Evolutionary conservation across 1,140 invertebrate species (phyloP), one percentile per base, ranked within the genome.

Genomic region (Bombus consobrinus): DNA sequence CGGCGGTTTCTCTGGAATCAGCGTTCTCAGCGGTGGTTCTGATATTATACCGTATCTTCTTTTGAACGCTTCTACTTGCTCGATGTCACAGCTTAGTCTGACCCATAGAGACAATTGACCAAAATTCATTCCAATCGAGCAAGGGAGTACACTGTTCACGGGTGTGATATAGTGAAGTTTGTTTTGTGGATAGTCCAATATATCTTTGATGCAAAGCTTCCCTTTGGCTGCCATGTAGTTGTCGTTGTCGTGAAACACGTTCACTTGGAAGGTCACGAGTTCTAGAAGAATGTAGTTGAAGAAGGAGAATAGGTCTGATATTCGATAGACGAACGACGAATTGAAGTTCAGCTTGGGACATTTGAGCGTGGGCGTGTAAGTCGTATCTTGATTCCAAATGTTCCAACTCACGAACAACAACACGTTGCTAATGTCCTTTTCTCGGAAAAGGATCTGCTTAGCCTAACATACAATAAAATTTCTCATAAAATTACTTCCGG

Each of bases 61-160:
- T 66, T 92, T 94, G 82, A 93, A 94, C 4, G 8, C 32, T 28
- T 91, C 73, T 3, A 94, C 88, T 71, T 91, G 83, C 39, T 93
- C 89, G 9, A 93, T 22, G 39, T 93, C 89, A 32, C 93, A 94
- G 66, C 91, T 94, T 32, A 94, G 87, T 28, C 92, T 89, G 3
- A 94, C 83, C 93, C 93, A 95, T 3, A 95, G 32, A 9, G 93
- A 93, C n/a, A 95, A 79, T 76, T 94, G 87, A 4, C 94, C 94
- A 34, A 94, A 92, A 82, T 87, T 91, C 9, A 71, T 57, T 13
- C 85, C 84, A 12, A 82, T 64, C 39, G 83, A 87, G 53, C 85
- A 86, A n/a, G 89, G 62, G 18, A 90, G 64, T 6, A 83, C 57
- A 57, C 93, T 87, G 15, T 91, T 90, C 34, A 94, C 74, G 5